These are phyloP conservation scores for Aspidiotus rigidus DNA, from an alignment of 2,888 invertebrate genomes.

Conservation along the genomic window DNA sequence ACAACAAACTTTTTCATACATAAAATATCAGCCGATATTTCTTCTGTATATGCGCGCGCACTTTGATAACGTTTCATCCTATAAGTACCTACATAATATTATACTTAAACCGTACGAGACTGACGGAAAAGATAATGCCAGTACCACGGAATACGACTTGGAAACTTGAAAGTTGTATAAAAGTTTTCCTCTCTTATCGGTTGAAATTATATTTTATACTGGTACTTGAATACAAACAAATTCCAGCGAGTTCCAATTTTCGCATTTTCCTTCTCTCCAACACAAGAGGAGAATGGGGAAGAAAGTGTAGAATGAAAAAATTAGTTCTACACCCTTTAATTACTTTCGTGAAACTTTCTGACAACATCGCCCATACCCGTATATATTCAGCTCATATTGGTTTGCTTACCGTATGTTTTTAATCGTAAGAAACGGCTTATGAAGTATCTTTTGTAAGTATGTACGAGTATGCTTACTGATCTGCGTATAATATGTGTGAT, in stretches of 20 bases:
- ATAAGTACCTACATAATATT: not conserved
- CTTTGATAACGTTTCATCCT: not conserved
- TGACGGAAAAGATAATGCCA: slow-evolving; percentile 29
- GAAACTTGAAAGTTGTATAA: slow-evolving; percentile 24
- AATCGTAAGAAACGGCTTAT: too few species aligned
- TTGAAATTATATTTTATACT: slow-evolving; percentile 32
- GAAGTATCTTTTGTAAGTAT: too few species aligned
- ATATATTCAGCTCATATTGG: too few species aligned
- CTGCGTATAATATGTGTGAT: too few species aligned
- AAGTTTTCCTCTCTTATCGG: slow-evolving; percentile 31
- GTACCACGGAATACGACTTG: slow-evolving; percentile 15
- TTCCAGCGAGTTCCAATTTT: slow-evolving; percentile 15
- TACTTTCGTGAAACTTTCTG: too few species aligned
- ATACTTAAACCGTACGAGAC: not conserved
- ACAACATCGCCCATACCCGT: too few species aligned
- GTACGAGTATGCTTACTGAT: too few species aligned
- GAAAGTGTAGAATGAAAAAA: too few species aligned
- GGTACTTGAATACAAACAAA: slow-evolving; percentile 21
- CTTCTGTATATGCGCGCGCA: slow-evolving; percentile 24
- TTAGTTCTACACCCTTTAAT: too few species aligned
- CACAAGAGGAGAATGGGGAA: too few species aligned
- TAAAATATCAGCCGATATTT: slow-evolving; percentile 28
- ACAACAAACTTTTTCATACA: slow-evolving; percentile 27
- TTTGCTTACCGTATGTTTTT: too few species aligned
- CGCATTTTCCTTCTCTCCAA: too few species aligned